Conservation (phyloP, 2,888 invertebrate genomes). For the Agriopis marginaria region DNA sequence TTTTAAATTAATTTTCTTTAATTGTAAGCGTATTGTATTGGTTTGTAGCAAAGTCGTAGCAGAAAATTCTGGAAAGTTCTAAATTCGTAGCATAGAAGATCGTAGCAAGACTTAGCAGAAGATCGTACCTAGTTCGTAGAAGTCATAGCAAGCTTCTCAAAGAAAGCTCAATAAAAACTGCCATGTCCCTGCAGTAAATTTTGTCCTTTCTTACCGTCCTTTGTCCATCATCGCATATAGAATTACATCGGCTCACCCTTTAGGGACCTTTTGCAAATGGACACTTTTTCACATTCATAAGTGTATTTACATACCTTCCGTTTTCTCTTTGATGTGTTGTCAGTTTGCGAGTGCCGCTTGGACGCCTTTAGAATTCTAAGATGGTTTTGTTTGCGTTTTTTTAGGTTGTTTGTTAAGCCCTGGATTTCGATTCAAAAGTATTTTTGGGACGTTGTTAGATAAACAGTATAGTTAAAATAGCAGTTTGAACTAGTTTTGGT, state of each 20-base stretch:
- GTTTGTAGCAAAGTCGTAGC: too few relatives aligned
- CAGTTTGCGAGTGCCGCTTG: constrained; percentile 40
- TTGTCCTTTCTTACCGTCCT: constrained; percentile 30
- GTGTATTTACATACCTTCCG: constrained; percentile 48
- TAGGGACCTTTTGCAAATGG: constrained; percentile 42
- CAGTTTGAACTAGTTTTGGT: too few relatives aligned
- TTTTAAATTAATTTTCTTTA: too few relatives aligned
- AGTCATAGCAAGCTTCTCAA: background rate
- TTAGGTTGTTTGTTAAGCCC: constrained; percentile 23
- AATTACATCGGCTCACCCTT: constrained; percentile 38
- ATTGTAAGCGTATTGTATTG: too few relatives aligned
- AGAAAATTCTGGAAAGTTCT: background rate
- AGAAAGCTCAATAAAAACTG: background rate
- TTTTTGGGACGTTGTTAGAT: background rate
- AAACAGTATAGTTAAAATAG: background rate
- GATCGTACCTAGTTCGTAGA: too few relatives aligned
- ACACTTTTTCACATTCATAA: constrained; percentile 48
- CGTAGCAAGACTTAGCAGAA: background rate
- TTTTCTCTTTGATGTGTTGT: constrained; percentile 44
- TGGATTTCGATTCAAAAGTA: background rate
- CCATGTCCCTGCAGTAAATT: constrained; percentile 6
- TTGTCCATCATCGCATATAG: constrained; percentile 44
- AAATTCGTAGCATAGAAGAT: background rate
- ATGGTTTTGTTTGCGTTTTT: constrained; percentile 8
- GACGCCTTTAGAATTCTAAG: constrained; percentile 38